phyloP scores from a whole-genome alignment of 2,888 invertebrate species.

The Rhynchonema sp. region DNA sequence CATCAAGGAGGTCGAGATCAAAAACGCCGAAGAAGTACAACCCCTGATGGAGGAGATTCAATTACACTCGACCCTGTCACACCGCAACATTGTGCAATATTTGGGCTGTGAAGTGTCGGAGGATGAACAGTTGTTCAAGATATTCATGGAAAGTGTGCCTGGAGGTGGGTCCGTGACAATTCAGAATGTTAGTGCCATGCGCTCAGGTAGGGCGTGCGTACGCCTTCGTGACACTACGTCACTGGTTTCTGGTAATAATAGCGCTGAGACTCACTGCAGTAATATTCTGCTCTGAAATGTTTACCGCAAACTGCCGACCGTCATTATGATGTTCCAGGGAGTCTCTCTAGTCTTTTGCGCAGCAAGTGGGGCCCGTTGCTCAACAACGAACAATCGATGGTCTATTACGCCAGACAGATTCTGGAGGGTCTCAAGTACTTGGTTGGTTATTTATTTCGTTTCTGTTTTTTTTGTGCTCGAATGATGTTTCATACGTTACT shows the following conservation, averaged over 20 bases:
- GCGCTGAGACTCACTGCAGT: no score
- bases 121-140: constrained; percentile 50
- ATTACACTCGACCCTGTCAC: constrained; percentile 77
- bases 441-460: constrained; percentile 16
- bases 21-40: constrained; percentile 69
- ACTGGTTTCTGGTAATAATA: no score
- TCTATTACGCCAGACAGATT: constrained; percentile 91
- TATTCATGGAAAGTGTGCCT: constrained; percentile 97
- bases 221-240: no score
- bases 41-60: constrained; percentile 95
- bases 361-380: constrained; percentile 95
- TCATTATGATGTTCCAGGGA: no score
- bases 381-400: constrained; percentile 80
- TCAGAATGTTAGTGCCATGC: no score
- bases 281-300: no score
- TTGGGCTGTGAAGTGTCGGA: constrained; percentile 72
- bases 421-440: constrained; percentile 89
- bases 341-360: constrained; percentile 70
- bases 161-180: no score
- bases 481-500: not conserved
- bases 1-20: constrained; percentile 92
- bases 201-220: no score
- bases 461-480: not conserved
- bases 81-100: constrained; percentile 89
- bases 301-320: no score